Evolutionary conservation across 1,140 invertebrate species (phyloP).

Genomic region (Hypsibius dujardini): DNA sequence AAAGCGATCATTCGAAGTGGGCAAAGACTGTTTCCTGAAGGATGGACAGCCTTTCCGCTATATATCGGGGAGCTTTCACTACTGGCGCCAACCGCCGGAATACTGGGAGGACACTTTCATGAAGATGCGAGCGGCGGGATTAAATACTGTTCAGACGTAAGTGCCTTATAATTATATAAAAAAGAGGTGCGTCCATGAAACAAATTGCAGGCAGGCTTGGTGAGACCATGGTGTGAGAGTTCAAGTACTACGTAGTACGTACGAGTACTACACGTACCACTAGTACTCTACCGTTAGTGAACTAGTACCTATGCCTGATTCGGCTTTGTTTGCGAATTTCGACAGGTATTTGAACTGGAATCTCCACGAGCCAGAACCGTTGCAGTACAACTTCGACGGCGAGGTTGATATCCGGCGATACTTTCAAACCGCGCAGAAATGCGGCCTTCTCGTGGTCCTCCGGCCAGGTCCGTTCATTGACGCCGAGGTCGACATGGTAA

Average conservation of each 20-base stretch:
- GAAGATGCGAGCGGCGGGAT: background rate
- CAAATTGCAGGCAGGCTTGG: too few relatives aligned
- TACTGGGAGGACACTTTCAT: constrained; percentile 5
- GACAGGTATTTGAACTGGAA: background rate
- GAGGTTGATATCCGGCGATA: background rate
- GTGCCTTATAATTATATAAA: background rate
- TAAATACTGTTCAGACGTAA: background rate
- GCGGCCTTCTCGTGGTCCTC: background rate
- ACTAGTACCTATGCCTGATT: too few relatives aligned
- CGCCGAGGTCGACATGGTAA: constrained; percentile 8
- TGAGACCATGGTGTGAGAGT: too few relatives aligned
- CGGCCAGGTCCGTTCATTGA: constrained; percentile 14
- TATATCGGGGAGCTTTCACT: constrained; percentile 39
- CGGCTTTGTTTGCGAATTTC: background rate
- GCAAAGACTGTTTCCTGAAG: constrained; percentile 34
- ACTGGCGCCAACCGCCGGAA: constrained; percentile 26
- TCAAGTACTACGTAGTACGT: too few relatives aligned
- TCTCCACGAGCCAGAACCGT: background rate
- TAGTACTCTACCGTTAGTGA: too few relatives aligned
- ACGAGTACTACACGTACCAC: too few relatives aligned
- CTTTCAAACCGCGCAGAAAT: background rate
- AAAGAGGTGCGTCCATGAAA: too few relatives aligned
- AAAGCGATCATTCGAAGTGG: constrained; percentile 22
- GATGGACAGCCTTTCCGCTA: constrained; percentile 37
- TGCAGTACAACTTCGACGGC: constrained; percentile 8